A percentile compares a stretch with the other conserved stretches of the same genome.
These are phyloP conservation scores for Mesocricetus auratus DNA, from an alignment of 2,113 vertebrate species.

Conservation along the genomic window DNA sequence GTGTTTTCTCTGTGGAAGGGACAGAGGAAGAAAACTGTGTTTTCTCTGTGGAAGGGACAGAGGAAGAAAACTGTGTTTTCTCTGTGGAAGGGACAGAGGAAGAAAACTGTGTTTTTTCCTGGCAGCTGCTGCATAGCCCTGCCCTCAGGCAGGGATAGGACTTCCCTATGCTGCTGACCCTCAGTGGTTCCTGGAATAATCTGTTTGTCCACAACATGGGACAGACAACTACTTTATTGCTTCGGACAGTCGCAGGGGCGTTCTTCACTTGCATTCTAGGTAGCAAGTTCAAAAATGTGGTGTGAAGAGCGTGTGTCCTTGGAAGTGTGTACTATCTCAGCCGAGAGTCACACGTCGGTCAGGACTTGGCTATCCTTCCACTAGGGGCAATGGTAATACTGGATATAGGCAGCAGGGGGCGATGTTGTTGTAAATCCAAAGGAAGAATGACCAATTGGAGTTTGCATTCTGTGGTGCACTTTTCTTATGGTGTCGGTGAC, in stretches of 20 bases:
- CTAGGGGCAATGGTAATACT: background rate
- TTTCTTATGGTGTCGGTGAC: background rate
- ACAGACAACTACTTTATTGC: background rate
- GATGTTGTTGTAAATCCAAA: conserved; percentile 5
- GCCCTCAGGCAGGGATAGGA: background rate
- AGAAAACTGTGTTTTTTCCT: background rate
- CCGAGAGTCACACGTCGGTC: background rate
- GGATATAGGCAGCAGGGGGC: conserved; percentile 71
- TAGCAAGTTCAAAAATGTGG: background rate
- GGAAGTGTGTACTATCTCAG: background rate
- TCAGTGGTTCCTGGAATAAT: background rate
- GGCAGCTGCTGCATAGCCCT: background rate
- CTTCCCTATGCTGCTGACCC: background rate
- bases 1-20: background rate
- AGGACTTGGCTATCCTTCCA: background rate
- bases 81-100: background rate
- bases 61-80: background rate
- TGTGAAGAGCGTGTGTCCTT: background rate
- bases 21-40: background rate
- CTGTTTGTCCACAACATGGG: background rate
- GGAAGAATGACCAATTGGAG: background rate
- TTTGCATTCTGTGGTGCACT: conserved; percentile 40
- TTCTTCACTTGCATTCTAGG: background rate
- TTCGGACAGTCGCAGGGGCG: background rate
- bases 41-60: background rate